Base-by-base conservation (phyloP, 1,140 invertebrate species). In the Drosophila seguyi region DNA sequence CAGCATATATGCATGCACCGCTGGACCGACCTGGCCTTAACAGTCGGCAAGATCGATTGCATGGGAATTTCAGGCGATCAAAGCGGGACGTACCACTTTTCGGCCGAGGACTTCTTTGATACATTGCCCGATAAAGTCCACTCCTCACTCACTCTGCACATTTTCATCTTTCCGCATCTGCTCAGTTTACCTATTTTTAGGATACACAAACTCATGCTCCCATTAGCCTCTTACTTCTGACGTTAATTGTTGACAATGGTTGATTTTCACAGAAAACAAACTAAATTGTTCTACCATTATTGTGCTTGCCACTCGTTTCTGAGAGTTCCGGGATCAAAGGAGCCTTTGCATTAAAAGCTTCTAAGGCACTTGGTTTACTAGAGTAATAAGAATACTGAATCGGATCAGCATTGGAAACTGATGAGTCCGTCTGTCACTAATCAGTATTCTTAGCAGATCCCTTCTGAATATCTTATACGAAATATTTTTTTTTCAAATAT, bases 61-160 rank as follows among this genome's bases (percentile, higher is more conserved):
- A 69, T 69, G 66, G 66, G 66, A 69, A 69, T 44, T 69, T 67
- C 22, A 67, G 66, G 63, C 66, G 62, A 69, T 67, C 66, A 36
- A 52, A 55, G 66, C 66, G 66, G 31, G 61, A 29, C 50, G 53
- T 27, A 55, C 31, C 60, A 55, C 60, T 55, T 62, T 55, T 53
- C 14, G 34, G 36, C 34, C 50, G 16, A 36, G 66, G 27, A 69
- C 47, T 53, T 36, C 66, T 67, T 50, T 67, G 58, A 65, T 65
- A 61, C 58, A 65, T 53, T 22, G 36, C 52, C 66, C 52, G 66
- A 69, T 69, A 69, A 69, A 36, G 66, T 41, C 63, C 63, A 69
- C 66, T 53, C 50, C 7, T 53, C 50, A 16, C 45, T 45, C 48
- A n/a, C 45, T 67, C 52, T 38, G 29, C 20, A 29, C 66, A 31